phyloP scores from a whole-genome alignment of 2,888 invertebrate genomes.

The Prosapia bicincta region DNA sequence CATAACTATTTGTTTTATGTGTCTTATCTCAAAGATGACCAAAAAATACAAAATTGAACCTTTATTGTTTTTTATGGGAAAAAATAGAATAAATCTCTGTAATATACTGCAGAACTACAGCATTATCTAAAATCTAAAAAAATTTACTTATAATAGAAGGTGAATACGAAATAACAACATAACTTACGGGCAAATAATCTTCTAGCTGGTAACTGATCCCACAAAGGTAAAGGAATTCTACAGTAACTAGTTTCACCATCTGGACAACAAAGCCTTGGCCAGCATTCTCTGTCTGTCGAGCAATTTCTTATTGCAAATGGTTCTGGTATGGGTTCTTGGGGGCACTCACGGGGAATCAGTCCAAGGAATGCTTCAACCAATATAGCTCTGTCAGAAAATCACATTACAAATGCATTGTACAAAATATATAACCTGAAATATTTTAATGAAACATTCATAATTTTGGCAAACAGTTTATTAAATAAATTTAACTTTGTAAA shows the following conservation, averaged over 20 bases:
- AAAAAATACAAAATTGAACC: no score
- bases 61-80: no score
- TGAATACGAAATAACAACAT: no score
- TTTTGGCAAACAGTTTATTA: no score
- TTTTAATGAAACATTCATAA: no score
- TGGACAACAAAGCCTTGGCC: constrained; percentile 72
- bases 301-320: constrained; percentile 64
- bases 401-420: background rate
- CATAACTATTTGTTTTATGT: no score
- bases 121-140: no score
- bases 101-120: no score
- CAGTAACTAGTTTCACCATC: constrained; percentile 65
- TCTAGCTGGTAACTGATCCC: constrained; percentile 33
- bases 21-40: no score
- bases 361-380: constrained; percentile 60
- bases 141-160: no score
- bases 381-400: constrained; percentile 4
- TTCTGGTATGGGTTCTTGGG: constrained; percentile 64
- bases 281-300: constrained; percentile 64
- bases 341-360: constrained; percentile 66
- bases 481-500: no score
- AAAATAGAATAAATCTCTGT: no score
- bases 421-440: background rate
- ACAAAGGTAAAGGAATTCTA: constrained; percentile 50
- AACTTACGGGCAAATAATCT: constrained; percentile 26